Percentiles rank a stretch among this genome's conserved stretches.
These are phyloP conservation scores for Parthenolecanium corni DNA, from an alignment of 2,888 invertebrate species.

Conservation along the genomic window DNA sequence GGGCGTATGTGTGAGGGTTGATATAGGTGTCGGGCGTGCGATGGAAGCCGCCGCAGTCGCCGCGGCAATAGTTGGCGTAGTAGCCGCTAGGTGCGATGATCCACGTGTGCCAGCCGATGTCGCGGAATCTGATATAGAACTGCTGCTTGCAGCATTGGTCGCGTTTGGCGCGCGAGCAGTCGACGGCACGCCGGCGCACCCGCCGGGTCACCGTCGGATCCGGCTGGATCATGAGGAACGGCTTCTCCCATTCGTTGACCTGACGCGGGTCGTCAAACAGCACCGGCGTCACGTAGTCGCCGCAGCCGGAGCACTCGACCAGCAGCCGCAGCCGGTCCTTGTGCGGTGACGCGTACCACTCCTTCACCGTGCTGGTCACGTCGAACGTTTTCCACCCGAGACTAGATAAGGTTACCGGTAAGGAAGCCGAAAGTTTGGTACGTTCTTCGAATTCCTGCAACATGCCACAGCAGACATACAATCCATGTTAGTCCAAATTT, in stretches of 20 bases:
- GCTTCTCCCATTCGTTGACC: slow-evolving; percentile 53
- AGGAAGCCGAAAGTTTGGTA: slow-evolving; percentile 47
- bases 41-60: slow-evolving; percentile 66
- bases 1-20: slow-evolving; percentile 78
- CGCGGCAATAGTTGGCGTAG: slow-evolving; percentile 87
- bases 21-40: slow-evolving; percentile 71
- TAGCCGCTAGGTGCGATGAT: slow-evolving; percentile 82
- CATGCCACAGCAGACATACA: background rate
- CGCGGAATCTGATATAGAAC: slow-evolving; percentile 83
- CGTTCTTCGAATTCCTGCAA: slow-evolving; percentile 48
- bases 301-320: slow-evolving; percentile 75
- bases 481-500: too few species aligned
- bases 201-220: slow-evolving; percentile 55
- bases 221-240: slow-evolving; percentile 71
- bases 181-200: slow-evolving; percentile 68
- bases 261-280: slow-evolving; percentile 38
- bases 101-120: slow-evolving; percentile 91
- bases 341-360: slow-evolving; percentile 51
- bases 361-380: slow-evolving; percentile 61
- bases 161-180: slow-evolving; percentile 59
- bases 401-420: slow-evolving; percentile 49
- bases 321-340: slow-evolving; percentile 59
- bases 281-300: slow-evolving; percentile 55
- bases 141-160: slow-evolving; percentile 78
- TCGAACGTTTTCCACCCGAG: slow-evolving; percentile 81